Base-by-base conservation (phyloP, 2,888 invertebrate genomes). In the Amiota mariae region DNA sequence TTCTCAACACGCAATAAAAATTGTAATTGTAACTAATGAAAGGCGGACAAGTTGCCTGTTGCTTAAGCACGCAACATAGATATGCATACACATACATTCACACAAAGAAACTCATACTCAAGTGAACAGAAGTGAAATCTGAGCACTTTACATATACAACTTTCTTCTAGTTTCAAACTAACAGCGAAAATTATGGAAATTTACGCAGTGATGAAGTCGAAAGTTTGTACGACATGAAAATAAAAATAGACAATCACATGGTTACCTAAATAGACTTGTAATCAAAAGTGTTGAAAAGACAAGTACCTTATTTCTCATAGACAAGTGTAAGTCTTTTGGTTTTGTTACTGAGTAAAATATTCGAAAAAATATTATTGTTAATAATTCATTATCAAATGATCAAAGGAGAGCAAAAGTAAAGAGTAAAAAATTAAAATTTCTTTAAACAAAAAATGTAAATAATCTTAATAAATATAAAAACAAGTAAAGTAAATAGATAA, bases 141-240 rank as follows among this genome's bases (percentile, higher is more conserved):
- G 11, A 2, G 8, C 3, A 36, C 2, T 36, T 36, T 36, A 36
- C n/a, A n/a, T n/a, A n/a, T n/a, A n/a, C n/a, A n/a, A n/a, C 36
- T 36, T 36, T 36, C 36, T 36, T 6, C 36, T 36, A 48, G 59
- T 59, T 59, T n/a, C 18, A 20, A 15, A 15, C 59, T 59, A 59
- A 59, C 59, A 59, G 59, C 59, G 59, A 59, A 59, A 83, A 85
- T 83, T 85, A 83, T 83, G 83, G 84, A 83, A 83, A 83, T 84
- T 85, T 85, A 79, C 84, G 84, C 46, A 12, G 13, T 20, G 57
- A 59, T 70, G 70, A 24, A 46, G 11, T 10, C 6, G 47, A 36
- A 15, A 57, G 46, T 15, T 57, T 36, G 13, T 15, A 51, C 61
- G 71, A 48, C 49, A 71, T 71, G 59, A 49, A 71, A 61, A 18